These are phyloP conservation scores for Diplazon laetatorius DNA, from an alignment of 2,888 invertebrate genomes.

Conservation along the genomic window DNA sequence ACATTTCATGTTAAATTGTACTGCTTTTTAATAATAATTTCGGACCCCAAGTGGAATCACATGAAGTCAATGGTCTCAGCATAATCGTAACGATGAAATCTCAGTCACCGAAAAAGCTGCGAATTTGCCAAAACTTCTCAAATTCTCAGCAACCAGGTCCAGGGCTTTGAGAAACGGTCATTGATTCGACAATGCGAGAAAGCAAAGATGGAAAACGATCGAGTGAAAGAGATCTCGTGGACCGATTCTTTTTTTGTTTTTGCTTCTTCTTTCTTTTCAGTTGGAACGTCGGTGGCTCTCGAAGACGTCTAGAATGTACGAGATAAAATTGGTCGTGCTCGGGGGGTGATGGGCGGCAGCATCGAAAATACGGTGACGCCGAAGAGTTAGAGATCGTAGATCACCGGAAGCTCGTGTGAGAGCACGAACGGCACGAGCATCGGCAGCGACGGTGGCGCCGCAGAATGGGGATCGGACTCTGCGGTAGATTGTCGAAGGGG, in stretches of 20 bases:
- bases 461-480: slow-evolving; percentile 41
- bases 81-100: not conserved
- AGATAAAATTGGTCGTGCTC: slow-evolving; percentile 72
- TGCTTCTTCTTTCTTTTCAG: slow-evolving; percentile 45
- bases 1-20: no score
- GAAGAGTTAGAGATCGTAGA: slow-evolving; percentile 73
- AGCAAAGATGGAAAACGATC: not conserved
- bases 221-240: slow-evolving; percentile 1
- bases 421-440: slow-evolving; percentile 53
- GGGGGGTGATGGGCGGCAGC: slow-evolving; percentile 69
- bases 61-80: not conserved
- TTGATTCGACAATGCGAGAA: slow-evolving; percentile 12
- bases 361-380: slow-evolving; percentile 76
- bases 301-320: slow-evolving; percentile 58
- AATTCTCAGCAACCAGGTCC: not conserved
- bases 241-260: no score
- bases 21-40: no score
- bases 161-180: slow-evolving; percentile 5
- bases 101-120: no score
- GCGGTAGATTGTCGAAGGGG: slow-evolving; percentile 65
- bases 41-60: no score
- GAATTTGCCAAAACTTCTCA: not conserved
- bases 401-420: slow-evolving; percentile 70
- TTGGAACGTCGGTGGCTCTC: not conserved
- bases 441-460: slow-evolving; percentile 45